Percentiles rank a stretch among this genome's conserved stretches.
These are phyloP conservation scores for Enteromius trimaculatus DNA, from an alignment of 2,797 vertebrate genomes.

Conservation along the genomic window DNA sequence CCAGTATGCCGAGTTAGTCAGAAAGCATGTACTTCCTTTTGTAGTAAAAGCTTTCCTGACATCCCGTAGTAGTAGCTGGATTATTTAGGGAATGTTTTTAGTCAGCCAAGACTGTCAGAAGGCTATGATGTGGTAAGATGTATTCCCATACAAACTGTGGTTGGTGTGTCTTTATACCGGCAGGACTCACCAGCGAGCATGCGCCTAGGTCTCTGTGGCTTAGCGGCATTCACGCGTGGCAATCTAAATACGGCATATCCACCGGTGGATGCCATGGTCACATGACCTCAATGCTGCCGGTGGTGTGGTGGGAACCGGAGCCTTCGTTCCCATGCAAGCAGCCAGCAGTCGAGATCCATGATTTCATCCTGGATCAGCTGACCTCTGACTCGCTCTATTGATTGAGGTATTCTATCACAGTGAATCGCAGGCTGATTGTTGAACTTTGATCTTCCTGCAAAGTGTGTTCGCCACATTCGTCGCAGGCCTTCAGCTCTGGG, in stretches of 20 bases:
- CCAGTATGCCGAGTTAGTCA: not conserved
- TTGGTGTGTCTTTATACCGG: not conserved
- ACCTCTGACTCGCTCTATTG: slow-evolving; percentile 52
- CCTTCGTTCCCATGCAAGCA: slow-evolving; percentile 15
- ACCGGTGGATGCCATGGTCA: slow-evolving; percentile 55
- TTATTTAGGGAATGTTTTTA: slow-evolving; percentile 15
- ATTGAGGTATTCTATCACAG: slow-evolving; percentile 39
- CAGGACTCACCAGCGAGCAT: not conserved
- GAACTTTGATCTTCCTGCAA: slow-evolving; percentile 52
- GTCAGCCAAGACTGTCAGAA: slow-evolving; percentile 14
- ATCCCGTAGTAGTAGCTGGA: not conserved
- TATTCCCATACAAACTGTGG: slow-evolving; percentile 22
- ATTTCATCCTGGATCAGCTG: slow-evolving; percentile 44
- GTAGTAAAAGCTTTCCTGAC: not conserved
- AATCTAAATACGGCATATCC: slow-evolving; percentile 58
- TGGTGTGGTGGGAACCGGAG: slow-evolving; percentile 2
- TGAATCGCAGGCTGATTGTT: slow-evolving; percentile 37
- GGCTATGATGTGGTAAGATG: slow-evolving; percentile 16
- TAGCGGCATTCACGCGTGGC: slow-evolving; percentile 37
- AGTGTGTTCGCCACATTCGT: not conserved
- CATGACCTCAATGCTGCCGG: slow-evolving; percentile 44
- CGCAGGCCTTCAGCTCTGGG: not conserved
- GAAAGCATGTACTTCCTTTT: slow-evolving; percentile 25
- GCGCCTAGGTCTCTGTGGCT: slow-evolving; percentile 44
- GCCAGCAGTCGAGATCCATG: slow-evolving; percentile 11